Base-by-base conservation (phyloP, 2,888 invertebrate species). In the Helobdella robusta region DNA sequence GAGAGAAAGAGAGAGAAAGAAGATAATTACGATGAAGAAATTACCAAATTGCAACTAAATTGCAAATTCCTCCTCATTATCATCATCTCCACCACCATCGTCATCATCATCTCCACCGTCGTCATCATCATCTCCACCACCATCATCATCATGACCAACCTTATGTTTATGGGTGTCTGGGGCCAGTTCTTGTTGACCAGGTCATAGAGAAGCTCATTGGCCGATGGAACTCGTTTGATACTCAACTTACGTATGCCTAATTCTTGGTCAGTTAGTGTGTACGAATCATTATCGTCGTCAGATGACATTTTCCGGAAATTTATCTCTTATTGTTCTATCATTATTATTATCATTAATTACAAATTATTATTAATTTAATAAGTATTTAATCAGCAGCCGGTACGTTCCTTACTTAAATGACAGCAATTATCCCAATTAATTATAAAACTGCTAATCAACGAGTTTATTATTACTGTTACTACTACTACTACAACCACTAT, bases 151-250 rank as follows among this genome's bases (percentile, higher is more conserved):
- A n/a, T n/a, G n/a, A 25, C 60, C 40, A 36, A 60, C 60, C 46
- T 60, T 30, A 23, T 44, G 46, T 60, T 60, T 25, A 60, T 11
- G 4, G 60, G 60, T 35, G 40, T 25, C 5, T 58, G 59, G 8
- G 65, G 65, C 65, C 65, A 65, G 32, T 36, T 36, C 20, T 44
- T 34, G 28, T 46, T 46, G 23, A 28, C 28, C 8, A 46, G 23
- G 15, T 65, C 40, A 34, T 20, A 52, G 25, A 56, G n/a, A 8
- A 65, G 11, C 25, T 58, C 34, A 34, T 56, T 46, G 11, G 40
- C 25, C 1, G 65, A 56, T n/a, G 56, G 56, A 46, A 30, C 35
- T 20, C 59, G 25, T 1, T 40, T 59, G 25, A 65, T 44, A 48
- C 46, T 65, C 15, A 65, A 28, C 15, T 46, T 64, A 2, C 64